Evolutionary conservation across 2,113 vertebrate species (phyloP).

Genomic region (Anarrhichthys ocellatus): DNA sequence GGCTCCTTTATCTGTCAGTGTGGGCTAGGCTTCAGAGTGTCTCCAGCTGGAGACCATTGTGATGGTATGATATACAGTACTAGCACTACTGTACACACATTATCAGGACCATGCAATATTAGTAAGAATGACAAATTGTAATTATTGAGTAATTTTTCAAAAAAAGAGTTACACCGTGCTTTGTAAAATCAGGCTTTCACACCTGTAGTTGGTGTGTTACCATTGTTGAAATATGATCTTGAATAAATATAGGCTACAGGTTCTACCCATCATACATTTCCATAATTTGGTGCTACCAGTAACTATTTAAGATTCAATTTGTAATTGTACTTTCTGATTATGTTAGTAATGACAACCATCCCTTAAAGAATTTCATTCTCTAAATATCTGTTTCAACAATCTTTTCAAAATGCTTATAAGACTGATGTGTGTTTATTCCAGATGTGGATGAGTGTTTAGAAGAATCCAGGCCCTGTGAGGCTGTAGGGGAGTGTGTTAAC

Average conservation of each 20-base stretch:
- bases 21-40: constrained; percentile 86
- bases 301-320: neutral
- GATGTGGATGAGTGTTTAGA: constrained; percentile 95
- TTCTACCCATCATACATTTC: neutral
- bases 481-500: constrained; percentile 89
- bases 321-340: neutral
- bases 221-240: too few relatives aligned
- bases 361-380: too few relatives aligned
- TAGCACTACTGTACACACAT: neutral
- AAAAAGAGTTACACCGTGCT: too few relatives aligned
- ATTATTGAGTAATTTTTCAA: neutral
- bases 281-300: neutral
- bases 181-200: neutral
- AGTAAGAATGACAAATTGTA: neutral
- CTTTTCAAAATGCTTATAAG: too few relatives aligned
- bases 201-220: neutral
- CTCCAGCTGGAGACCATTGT: constrained; percentile 88
- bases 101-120: neutral
- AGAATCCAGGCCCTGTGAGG: constrained; percentile 82
- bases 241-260: too few relatives aligned
- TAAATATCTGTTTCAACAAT: neutral
- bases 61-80: constrained; percentile 83
- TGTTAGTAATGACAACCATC: neutral
- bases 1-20: constrained; percentile 94
- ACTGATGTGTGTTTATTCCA: constrained; percentile 70